Conservation (phyloP, 2,888 invertebrate species). For the Chloromyia formosa region DNA sequence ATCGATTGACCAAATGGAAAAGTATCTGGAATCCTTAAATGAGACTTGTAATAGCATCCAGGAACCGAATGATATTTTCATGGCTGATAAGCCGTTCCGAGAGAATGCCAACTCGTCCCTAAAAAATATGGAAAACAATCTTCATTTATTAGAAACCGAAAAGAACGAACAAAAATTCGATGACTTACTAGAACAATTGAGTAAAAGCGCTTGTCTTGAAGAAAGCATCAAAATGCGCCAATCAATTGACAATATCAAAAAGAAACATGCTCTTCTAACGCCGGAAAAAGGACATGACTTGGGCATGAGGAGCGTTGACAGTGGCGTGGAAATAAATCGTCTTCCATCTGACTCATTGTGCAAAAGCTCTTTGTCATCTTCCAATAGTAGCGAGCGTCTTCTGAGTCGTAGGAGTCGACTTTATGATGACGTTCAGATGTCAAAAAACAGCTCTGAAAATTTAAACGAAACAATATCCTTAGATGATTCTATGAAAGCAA, state of each 20-base stretch:
- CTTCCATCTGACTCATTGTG: conserved; percentile 7
- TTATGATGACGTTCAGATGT: conserved; percentile 61
- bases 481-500: conserved; percentile 33
- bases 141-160: conserved; percentile 47
- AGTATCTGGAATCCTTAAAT: conserved; percentile 13
- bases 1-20: conserved; percentile 35
- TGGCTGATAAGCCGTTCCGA: not conserved
- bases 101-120: not conserved
- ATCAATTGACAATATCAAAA: conserved; percentile 61
- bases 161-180: conserved; percentile 61
- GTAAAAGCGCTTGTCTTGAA: conserved; percentile 57
- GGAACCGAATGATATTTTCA: not conserved
- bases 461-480: conserved; percentile 2
- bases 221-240: conserved; percentile 62
- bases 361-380: conserved; percentile 42
- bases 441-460: conserved; percentile 47
- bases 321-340: conserved; percentile 9
- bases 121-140: conserved; percentile 17
- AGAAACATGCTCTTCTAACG: conserved; percentile 54
- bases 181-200: conserved; percentile 59
- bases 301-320: not conserved
- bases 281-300: conserved; percentile 47
- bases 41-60: not conserved
- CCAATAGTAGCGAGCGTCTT: conserved; percentile 57
- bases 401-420: conserved; percentile 62